Percentiles rank a stretch among this genome's conserved stretches.
Evolutionary conservation across 2,888 invertebrate genomes (phyloP).

Genomic region (Escarpia spicata): DNA sequence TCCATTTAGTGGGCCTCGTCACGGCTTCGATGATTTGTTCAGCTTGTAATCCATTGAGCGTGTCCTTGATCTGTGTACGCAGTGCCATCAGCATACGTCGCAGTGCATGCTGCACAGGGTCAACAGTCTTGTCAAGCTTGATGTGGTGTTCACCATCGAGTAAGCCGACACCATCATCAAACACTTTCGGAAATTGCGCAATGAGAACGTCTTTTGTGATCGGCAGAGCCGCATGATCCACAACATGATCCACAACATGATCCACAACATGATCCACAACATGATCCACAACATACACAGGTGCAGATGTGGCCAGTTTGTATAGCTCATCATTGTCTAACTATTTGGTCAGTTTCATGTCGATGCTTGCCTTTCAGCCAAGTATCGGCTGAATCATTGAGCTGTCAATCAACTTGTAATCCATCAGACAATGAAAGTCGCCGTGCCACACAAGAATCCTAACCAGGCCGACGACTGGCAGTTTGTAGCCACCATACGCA

Average conservation of each 20-base stretch:
- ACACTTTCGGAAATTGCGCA: background rate
- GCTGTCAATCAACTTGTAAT: no score
- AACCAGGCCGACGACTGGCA: background rate
- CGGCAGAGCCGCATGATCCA: background rate
- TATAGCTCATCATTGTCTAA: background rate
- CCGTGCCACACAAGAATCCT: background rate
- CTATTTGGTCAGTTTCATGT: no score
- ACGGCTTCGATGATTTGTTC: background rate
- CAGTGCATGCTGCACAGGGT: background rate
- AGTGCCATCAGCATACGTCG: background rate
- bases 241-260: no score
- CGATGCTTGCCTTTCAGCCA: no score
- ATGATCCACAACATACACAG: background rate
- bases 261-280: no score
- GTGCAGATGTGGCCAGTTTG: background rate
- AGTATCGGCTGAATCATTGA: no score
- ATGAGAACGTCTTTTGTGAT: background rate
- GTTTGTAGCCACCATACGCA: background rate
- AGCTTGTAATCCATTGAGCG: background rate
- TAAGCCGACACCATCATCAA: background rate
- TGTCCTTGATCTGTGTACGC: background rate
- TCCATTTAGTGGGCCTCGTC: constrained; percentile 26
- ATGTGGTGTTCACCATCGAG: background rate
- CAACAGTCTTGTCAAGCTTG: background rate
- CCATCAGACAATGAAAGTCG: background rate